Evolutionary conservation across 2,797 vertebrate genomes (phyloP).

Genomic region (Pangasius djambal): DNA sequence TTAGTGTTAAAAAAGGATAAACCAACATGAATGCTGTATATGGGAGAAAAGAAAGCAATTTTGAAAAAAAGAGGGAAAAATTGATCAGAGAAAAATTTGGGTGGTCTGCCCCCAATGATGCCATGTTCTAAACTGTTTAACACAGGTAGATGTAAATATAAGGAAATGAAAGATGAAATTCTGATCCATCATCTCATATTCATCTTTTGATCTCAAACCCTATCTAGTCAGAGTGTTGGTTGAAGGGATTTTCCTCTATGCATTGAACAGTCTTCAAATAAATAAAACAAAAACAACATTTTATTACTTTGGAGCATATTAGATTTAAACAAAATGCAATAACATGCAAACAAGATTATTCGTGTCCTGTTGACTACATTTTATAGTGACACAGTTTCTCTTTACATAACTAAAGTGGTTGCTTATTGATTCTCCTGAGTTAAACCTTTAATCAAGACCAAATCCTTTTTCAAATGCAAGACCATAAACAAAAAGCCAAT

Average conservation of each 20-base stretch:
- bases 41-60: background rate
- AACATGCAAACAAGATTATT: slow-evolving; percentile 9
- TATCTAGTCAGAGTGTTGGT: background rate
- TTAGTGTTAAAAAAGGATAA: background rate
- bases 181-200: background rate
- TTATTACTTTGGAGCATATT: background rate
- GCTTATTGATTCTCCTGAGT: slow-evolving; percentile 11
- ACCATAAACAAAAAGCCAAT: slow-evolving; percentile 33
- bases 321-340: background rate
- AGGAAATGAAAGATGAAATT: background rate
- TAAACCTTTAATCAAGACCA: slow-evolving; percentile 42
- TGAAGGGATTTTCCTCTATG: background rate
- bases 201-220: background rate
- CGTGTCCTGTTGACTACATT: slow-evolving; percentile 4
- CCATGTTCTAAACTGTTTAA: background rate
- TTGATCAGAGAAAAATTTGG: background rate
- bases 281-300: too few relatives aligned
- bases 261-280: background rate
- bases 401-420: background rate
- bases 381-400: background rate
- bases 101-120: background rate
- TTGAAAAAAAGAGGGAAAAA: background rate
- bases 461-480: slow-evolving; percentile 58
- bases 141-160: background rate
- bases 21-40: background rate